Percentiles rank a stretch among this genome's conserved stretches.
phyloP scores from a whole-genome alignment of 2,888 invertebrate species.

The Apamea monoglypha region DNA sequence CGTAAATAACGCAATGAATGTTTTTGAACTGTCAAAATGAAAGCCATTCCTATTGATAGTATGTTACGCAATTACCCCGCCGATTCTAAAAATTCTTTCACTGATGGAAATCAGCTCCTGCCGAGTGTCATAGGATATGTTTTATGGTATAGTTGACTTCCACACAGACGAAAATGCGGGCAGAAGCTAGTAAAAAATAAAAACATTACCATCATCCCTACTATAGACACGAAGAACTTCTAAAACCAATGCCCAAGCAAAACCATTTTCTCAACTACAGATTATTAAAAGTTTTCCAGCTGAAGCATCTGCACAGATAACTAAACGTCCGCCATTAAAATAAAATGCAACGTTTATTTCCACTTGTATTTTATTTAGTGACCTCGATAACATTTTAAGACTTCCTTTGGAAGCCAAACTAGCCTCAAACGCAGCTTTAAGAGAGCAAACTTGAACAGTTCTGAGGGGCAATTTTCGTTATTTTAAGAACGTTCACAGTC shows the following conservation, averaged over 20 bases:
- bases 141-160: neutral
- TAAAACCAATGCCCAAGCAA: conserved; percentile 13
- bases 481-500: neutral
- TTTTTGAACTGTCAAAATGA: too few relatives aligned
- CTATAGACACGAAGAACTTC: neutral
- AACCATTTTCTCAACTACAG: conserved; percentile 17
- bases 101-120: neutral
- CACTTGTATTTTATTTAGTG: conserved; percentile 36
- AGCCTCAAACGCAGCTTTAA: conserved; percentile 3
- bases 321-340: conserved; percentile 48
- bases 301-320: conserved; percentile 19
- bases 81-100: neutral
- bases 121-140: too few relatives aligned
- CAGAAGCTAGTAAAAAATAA: neutral
- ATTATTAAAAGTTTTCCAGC: conserved; percentile 48
- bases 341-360: conserved; percentile 48
- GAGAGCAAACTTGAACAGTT: conserved; percentile 5
- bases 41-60: too few relatives aligned
- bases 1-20: too few relatives aligned
- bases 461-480: neutral
- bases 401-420: conserved; percentile 3
- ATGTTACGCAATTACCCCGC: too few relatives aligned
- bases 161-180: neutral
- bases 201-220: neutral
- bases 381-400: conserved; percentile 27